Conservation (phyloP, 1,140 invertebrate genomes). For the Sipha flava region DNA sequence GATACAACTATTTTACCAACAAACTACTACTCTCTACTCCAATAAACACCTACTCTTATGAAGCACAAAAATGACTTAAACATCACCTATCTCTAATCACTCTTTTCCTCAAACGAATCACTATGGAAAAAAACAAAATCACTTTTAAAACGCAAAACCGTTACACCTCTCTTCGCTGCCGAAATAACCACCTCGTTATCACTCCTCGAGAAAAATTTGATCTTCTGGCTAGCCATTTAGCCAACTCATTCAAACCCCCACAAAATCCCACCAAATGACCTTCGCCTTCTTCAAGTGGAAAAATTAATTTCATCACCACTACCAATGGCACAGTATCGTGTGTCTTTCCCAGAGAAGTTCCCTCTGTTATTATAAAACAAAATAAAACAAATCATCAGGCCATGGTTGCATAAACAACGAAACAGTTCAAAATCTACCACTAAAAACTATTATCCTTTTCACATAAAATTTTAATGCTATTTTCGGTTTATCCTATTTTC, state of each 20-base stretch:
- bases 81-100: not conserved
- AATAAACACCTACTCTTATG: not conserved
- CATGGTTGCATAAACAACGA: not conserved
- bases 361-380: not conserved
- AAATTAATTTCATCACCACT: not conserved
- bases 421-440: no score
- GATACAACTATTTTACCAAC: not conserved
- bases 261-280: not conserved
- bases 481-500: not conserved
- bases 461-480: conserved; percentile 24
- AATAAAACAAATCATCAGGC: conserved; percentile 1
- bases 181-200: not conserved
- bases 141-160: not conserved
- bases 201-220: not conserved
- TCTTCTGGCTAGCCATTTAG: not conserved
- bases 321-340: not conserved
- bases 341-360: not conserved
- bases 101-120: not conserved
- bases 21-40: no score
- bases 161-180: not conserved
- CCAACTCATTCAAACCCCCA: not conserved
- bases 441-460: no score
- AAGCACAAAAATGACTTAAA: not conserved
- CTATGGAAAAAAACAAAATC: conserved; percentile 8
- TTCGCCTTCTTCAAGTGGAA: not conserved